phyloP scores from a whole-genome alignment of 2,797 vertebrate genomes.

The Gymnodraco acuticeps region DNA sequence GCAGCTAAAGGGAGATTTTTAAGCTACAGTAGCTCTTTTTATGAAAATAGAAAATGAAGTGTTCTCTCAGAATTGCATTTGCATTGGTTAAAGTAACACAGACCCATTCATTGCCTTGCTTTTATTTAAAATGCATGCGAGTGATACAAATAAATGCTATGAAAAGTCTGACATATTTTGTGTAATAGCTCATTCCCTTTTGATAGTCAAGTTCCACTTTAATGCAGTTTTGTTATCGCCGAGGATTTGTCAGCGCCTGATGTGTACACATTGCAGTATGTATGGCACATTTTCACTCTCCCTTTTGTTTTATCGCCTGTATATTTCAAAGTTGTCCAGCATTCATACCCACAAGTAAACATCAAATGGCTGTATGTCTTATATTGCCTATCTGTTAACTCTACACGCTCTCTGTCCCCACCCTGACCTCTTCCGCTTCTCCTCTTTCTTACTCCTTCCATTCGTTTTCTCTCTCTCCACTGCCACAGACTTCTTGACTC shows the following conservation, averaged over 20 bases:
- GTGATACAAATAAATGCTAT: conserved; percentile 15
- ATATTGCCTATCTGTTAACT: conserved; percentile 29
- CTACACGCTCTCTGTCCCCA: conserved; percentile 51
- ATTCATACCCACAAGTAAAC: conserved; percentile 45
- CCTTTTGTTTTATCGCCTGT: conserved; percentile 32
- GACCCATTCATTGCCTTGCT: background rate
- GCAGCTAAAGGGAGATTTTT: conserved; percentile 12
- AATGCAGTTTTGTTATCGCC: background rate
- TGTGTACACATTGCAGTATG: background rate
- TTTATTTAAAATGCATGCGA: conserved; percentile 19
- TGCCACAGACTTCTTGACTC: conserved; percentile 57
- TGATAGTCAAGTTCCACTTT: conserved; percentile 11
- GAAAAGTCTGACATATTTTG: conserved; percentile 2
- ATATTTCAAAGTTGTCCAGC: conserved; percentile 30
- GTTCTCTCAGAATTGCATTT: conserved; percentile 17
- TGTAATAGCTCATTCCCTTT: conserved; percentile 12
- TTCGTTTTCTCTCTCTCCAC: conserved; percentile 54
- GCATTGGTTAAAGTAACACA: conserved; percentile 15
- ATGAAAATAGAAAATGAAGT: background rate
- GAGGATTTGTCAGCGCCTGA: conserved; percentile 20
- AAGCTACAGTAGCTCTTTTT: conserved; percentile 2
- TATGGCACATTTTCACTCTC: background rate
- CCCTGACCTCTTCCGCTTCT: conserved; percentile 56
- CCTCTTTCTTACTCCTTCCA: conserved; percentile 34
- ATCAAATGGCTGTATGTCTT: conserved; percentile 10